Evolutionary conservation across 2,888 invertebrate species (phyloP).

Genomic region (Leptarthrus brevirostris): DNA sequence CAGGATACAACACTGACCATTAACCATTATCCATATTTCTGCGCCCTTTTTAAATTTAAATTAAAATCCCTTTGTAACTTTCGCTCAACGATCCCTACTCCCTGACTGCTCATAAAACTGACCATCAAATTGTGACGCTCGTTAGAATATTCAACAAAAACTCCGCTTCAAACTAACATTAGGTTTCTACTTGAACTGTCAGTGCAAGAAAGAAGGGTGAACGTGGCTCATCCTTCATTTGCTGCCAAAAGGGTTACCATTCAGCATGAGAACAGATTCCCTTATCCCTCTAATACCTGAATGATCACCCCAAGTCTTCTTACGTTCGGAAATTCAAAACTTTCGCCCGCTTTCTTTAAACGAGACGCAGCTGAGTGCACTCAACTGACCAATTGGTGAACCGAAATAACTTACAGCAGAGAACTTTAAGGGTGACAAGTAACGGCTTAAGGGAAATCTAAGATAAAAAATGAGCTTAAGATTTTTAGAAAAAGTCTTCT

Average conservation of each 20-base stretch:
- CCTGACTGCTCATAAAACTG: neutral
- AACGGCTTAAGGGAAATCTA: too few relatives aligned
- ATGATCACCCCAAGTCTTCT: neutral
- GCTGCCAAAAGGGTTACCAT: neutral
- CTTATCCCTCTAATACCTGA: neutral
- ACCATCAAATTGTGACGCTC: neutral
- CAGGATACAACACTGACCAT: neutral
- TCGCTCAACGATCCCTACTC: neutral
- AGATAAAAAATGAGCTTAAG: too few relatives aligned
- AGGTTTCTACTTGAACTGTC: too few relatives aligned
- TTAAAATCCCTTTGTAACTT: conserved; percentile 1
- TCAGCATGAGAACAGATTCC: neutral
- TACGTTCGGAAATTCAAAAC: neutral
- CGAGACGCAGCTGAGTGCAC: neutral
- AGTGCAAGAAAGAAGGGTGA: too few relatives aligned
- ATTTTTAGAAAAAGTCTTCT: too few relatives aligned
- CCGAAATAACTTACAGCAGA: neutral
- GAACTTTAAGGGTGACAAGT: too few relatives aligned
- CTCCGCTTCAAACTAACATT: too few relatives aligned
- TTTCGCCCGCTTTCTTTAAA: neutral
- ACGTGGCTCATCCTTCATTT: neutral
- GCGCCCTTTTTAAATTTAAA: conserved; percentile 1
- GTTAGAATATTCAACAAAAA: neutral
- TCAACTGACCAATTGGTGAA: neutral
- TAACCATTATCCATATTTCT: conserved; percentile 17